Percentiles rank a stretch among this genome's conserved stretches.
These are phyloP conservation scores for Aradophagus sp. DNA, from an alignment of 1,140 invertebrate genomes.

Conservation along the genomic window DNA sequence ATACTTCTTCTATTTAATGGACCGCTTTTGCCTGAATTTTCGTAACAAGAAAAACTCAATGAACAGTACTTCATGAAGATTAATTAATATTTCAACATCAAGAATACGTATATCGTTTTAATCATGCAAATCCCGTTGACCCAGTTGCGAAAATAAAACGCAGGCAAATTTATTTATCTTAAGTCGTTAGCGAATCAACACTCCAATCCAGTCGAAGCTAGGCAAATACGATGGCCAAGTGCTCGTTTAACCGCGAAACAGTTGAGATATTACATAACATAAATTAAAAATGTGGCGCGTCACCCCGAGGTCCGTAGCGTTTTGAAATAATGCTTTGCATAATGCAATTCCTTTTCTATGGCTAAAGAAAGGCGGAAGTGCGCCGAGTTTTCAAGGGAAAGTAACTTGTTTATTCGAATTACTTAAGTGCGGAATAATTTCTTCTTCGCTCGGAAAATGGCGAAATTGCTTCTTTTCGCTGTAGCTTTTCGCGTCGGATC, in stretches of 20 bases:
- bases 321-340: conserved; percentile 54
- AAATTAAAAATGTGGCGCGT: conserved; percentile 42
- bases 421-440: conserved; percentile 43
- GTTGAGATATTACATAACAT: conserved; percentile 34
- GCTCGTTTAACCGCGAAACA: conserved; percentile 19
- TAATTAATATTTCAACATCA: no score
- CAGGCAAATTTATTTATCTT: no score
- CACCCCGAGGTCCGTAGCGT: conserved; percentile 18
- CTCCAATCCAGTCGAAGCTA: background rate
- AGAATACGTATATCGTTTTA: no score
- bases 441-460: conserved; percentile 30
- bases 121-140: no score
- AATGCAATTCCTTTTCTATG: conserved; percentile 45
- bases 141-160: no score
- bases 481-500: conserved; percentile 11
- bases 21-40: no score
- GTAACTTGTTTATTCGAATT: conserved; percentile 57
- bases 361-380: conserved; percentile 24
- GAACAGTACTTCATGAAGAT: no score
- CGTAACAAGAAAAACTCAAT: no score
- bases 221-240: conserved; percentile 3
- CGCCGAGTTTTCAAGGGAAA: conserved; percentile 32
- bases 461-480: conserved; percentile 27
- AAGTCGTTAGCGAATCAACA: background rate
- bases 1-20: no score